Evolutionary conservation across 2,113 vertebrate genomes (phyloP).

Genomic region (Lepisosteus oculatus): DNA sequence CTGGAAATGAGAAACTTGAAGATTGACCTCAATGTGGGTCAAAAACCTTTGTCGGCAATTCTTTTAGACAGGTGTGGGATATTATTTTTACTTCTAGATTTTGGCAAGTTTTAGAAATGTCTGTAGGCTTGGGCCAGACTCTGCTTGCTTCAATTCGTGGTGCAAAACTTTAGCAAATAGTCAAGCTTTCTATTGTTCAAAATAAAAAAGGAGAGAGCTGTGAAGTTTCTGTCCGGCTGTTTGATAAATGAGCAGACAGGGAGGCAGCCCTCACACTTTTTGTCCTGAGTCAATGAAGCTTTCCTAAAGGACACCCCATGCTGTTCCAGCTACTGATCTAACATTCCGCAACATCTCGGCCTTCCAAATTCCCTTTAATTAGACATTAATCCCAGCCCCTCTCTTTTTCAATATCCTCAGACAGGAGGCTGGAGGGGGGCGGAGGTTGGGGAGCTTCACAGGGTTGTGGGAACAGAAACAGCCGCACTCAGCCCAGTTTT

Average conservation of each 20-base stretch:
- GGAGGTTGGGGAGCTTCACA: constrained; percentile 64
- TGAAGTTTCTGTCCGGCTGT: constrained; percentile 90
- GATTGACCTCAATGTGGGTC: constrained; percentile 5
- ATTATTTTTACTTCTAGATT: constrained; percentile 32
- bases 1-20: background rate
- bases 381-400: constrained; percentile 95
- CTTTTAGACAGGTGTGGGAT: constrained; percentile 44
- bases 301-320: constrained; percentile 99
- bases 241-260: constrained; percentile 99
- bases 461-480: constrained; percentile 72
- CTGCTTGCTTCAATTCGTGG: constrained; percentile 81
- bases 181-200: constrained; percentile 85
- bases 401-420: constrained; percentile 92
- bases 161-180: constrained; percentile 95
- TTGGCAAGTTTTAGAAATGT: constrained; percentile 24
- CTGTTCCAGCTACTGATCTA: constrained; percentile 99
- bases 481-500: background rate
- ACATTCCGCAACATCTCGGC: constrained; percentile 98
- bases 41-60: constrained; percentile 34
- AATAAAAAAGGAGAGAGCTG: constrained; percentile 81
- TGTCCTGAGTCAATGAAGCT: constrained; percentile 99
- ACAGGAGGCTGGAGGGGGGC: constrained; percentile 64
- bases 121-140: constrained; percentile 53
- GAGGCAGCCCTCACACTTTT: constrained; percentile 92
- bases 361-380: constrained; percentile 99